phyloP scores from a whole-genome alignment of 2,888 invertebrate genomes.

The Erebia palarica region DNA sequence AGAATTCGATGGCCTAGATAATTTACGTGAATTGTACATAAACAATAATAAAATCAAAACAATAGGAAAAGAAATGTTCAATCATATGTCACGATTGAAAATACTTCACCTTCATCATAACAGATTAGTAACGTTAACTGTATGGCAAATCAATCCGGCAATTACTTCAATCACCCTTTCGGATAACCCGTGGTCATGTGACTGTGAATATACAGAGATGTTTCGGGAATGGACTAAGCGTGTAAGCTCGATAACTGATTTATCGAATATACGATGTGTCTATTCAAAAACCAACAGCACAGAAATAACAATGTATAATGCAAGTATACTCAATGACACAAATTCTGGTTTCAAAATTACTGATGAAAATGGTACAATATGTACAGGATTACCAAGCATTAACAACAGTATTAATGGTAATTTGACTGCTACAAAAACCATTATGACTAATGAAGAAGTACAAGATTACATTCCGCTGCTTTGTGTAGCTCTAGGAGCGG shows the following conservation, averaged over 20 bases:
- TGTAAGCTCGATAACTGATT: slow-evolving; percentile 85
- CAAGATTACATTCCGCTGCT: slow-evolving; percentile 90
- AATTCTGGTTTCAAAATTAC: slow-evolving; percentile 84
- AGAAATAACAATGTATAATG: slow-evolving; percentile 81
- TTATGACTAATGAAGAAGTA: slow-evolving; percentile 86
- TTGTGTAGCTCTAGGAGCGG: slow-evolving; percentile 86
- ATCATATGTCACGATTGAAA: slow-evolving; percentile 84
- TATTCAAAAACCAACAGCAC: slow-evolving; percentile 81
- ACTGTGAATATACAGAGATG: slow-evolving; percentile 89
- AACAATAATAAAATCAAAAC: slow-evolving; percentile 87
- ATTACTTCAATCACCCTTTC: slow-evolving; percentile 86
- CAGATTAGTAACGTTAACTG: slow-evolving; percentile 85
- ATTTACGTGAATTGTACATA: slow-evolving; percentile 87
- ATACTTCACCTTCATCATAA: slow-evolving; percentile 88
- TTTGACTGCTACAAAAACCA: slow-evolving; percentile 87
- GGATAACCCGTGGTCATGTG: slow-evolving; percentile 91
- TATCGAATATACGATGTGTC: slow-evolving; percentile 85
- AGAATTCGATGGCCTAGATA: slow-evolving; percentile 90
- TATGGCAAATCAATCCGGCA: slow-evolving; percentile 87
- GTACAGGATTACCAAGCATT: slow-evolving; percentile 85
- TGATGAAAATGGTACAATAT: slow-evolving; percentile 84
- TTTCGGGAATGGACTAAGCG: slow-evolving; percentile 89
- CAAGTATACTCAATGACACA: slow-evolving; percentile 81
- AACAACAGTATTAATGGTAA: slow-evolving; percentile 88
- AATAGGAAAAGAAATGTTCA: slow-evolving; percentile 88